phyloP scores from a whole-genome alignment of 2,888 invertebrate species.

The Prenolepis imparis region DNA sequence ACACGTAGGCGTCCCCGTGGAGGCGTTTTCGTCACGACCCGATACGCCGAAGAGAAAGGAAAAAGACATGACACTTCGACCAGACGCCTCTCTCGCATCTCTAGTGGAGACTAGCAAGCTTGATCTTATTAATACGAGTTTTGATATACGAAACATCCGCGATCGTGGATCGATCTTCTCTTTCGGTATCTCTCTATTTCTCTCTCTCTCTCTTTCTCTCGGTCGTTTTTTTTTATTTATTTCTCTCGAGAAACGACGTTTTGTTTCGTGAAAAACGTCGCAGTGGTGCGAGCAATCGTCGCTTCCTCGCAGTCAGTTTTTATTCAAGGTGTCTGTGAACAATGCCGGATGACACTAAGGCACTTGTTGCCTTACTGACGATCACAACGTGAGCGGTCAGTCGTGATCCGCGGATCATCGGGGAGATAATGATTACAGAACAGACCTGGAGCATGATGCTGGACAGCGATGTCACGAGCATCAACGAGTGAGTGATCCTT shows the following conservation, averaged over 20 bases:
- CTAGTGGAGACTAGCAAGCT: slow-evolving; percentile 14
- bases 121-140: background rate
- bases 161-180: slow-evolving; percentile 27
- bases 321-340: slow-evolving; percentile 74
- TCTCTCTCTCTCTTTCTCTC: too few relatives aligned
- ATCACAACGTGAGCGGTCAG: slow-evolving; percentile 77
- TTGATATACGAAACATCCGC: slow-evolving; percentile 1
- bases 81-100: slow-evolving; percentile 53
- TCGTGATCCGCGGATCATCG: slow-evolving; percentile 78
- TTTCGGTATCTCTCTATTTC: background rate
- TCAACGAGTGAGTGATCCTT: slow-evolving; percentile 84
- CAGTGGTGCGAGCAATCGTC: slow-evolving; percentile 51
- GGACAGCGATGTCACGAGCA: slow-evolving; percentile 85
- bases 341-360: slow-evolving; percentile 76
- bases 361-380: slow-evolving; percentile 73
- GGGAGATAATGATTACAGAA: slow-evolving; percentile 86
- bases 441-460: slow-evolving; percentile 86
- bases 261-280: slow-evolving; percentile 37
- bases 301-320: slow-evolving; percentile 72
- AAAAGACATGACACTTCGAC: slow-evolving; percentile 45
- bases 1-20: slow-evolving; percentile 50
- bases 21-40: slow-evolving; percentile 55
- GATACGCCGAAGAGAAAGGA: slow-evolving; percentile 42
- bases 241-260: slow-evolving; percentile 30
- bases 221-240: background rate